Conservation (phyloP, 2,113 vertebrate species). For the Dromiciops gliroides region DNA sequence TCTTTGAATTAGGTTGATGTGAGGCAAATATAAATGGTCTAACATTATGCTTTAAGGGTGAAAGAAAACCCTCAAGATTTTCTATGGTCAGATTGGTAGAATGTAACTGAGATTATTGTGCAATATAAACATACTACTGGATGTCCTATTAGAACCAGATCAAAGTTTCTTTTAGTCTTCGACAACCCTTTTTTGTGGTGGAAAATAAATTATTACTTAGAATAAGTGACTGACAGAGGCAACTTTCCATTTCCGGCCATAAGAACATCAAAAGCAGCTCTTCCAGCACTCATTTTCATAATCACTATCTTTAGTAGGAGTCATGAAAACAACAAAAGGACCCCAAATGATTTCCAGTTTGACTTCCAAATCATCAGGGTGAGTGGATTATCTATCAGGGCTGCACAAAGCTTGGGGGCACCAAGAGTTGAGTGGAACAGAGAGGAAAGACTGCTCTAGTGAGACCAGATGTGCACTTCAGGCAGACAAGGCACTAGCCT, state of each 20-base stretch:
- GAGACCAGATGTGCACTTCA: neutral
- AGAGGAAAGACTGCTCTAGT: neutral
- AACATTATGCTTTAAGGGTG: slow-evolving; percentile 31
- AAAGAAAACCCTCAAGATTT: neutral
- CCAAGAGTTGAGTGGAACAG: neutral
- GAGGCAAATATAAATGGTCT: slow-evolving; percentile 52
- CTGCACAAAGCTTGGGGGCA: neutral
- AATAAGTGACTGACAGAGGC: slow-evolving; percentile 60
- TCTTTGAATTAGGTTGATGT: neutral
- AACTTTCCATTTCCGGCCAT: slow-evolving; percentile 64
- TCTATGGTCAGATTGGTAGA: slow-evolving; percentile 50
- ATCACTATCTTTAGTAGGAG: slow-evolving; percentile 51
- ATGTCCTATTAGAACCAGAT: neutral
- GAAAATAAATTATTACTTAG: slow-evolving; percentile 65
- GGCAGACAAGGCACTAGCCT: neutral
- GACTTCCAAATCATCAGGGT: slow-evolving; percentile 38
- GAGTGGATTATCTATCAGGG: neutral
- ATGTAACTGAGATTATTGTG: neutral
- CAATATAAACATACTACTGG: neutral
- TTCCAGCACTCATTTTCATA: slow-evolving; percentile 46
- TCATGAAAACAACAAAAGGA: slow-evolving; percentile 59
- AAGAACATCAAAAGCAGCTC: slow-evolving; percentile 54
- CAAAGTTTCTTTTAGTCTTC: slow-evolving; percentile 30
- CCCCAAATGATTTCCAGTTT: slow-evolving; percentile 73
- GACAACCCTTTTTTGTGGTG: slow-evolving; percentile 50